Percentiles rank a stretch among this genome's conserved stretches.
phyloP scores from a whole-genome alignment of 1,140 invertebrate genomes.

The Gryon sp. region DNA sequence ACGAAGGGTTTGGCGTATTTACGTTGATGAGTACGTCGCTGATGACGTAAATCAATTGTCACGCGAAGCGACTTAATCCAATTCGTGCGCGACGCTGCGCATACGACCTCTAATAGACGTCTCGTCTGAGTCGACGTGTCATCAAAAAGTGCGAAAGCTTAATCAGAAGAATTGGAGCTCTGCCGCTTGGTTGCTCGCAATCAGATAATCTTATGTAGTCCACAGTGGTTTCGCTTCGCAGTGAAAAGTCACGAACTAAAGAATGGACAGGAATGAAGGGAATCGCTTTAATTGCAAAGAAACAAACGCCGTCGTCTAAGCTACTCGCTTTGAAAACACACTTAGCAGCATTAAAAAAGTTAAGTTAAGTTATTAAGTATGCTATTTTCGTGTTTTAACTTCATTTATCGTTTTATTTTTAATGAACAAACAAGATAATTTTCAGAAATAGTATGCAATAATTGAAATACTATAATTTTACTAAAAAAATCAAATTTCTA shows the following conservation, averaged over 20 bases:
- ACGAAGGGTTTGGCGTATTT: slow-evolving; percentile 40
- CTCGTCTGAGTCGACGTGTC: slow-evolving; percentile 65
- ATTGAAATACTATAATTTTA: no score
- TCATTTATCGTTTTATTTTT: slow-evolving; percentile 15
- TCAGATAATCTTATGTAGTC: slow-evolving; percentile 73
- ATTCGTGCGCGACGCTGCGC: slow-evolving; percentile 71
- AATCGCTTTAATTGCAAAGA: slow-evolving; percentile 60
- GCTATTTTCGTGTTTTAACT: slow-evolving; percentile 17
- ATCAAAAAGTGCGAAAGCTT: slow-evolving; percentile 79
- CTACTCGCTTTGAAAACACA: slow-evolving; percentile 59
- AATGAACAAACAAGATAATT: no score
- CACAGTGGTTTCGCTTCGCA: slow-evolving; percentile 53
- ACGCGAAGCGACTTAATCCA: slow-evolving; percentile 74
- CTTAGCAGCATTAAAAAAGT: slow-evolving; percentile 46
- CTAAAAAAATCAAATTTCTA: no score
- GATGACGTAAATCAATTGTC: slow-evolving; percentile 76
- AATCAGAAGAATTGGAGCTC: slow-evolving; percentile 77
- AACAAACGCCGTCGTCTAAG: slow-evolving; percentile 54
- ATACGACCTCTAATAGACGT: slow-evolving; percentile 68
- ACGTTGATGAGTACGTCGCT: slow-evolving; percentile 63
- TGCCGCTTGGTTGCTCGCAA: slow-evolving; percentile 73
- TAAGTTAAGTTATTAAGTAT: slow-evolving; percentile 33
- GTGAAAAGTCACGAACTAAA: slow-evolving; percentile 60
- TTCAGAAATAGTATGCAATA: no score
- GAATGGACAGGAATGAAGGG: slow-evolving; percentile 21